Evolutionary conservation across 2,113 vertebrate species (phyloP).

Genomic region (Rhombomys opimus): DNA sequence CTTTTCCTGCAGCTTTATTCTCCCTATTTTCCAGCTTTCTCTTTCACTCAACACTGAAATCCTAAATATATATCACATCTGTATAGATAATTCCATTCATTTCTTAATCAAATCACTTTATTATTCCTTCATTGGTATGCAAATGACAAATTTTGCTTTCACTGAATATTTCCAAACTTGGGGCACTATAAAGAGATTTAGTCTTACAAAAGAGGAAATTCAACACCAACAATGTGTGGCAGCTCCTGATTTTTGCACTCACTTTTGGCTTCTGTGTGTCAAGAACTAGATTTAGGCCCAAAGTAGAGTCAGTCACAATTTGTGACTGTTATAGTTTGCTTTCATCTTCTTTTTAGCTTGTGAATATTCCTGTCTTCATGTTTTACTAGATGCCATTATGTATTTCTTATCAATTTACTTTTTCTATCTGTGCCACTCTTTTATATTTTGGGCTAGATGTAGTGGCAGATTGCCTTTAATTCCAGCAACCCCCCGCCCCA

Average conservation of each 20-base stretch:
- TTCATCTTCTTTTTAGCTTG: neutral
- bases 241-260: neutral
- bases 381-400: neutral
- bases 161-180: neutral
- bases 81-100: neutral
- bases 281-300: neutral
- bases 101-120: neutral
- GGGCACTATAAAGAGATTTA: neutral
- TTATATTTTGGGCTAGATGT: neutral
- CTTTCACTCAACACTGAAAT: neutral
- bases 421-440: neutral
- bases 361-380: neutral
- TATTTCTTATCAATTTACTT: neutral
- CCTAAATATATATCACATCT: neutral
- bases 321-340: neutral
- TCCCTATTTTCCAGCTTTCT: neutral
- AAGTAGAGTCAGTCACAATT: neutral
- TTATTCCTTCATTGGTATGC: neutral
- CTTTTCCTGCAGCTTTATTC: neutral
- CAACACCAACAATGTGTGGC: neutral
- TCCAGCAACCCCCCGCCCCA: neutral
- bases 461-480: neutral
- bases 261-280: neutral
- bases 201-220: neutral
- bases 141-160: neutral